Evolutionary conservation across 2,888 invertebrate genomes (phyloP).

Genomic region (Choristoneura rosaceana): DNA sequence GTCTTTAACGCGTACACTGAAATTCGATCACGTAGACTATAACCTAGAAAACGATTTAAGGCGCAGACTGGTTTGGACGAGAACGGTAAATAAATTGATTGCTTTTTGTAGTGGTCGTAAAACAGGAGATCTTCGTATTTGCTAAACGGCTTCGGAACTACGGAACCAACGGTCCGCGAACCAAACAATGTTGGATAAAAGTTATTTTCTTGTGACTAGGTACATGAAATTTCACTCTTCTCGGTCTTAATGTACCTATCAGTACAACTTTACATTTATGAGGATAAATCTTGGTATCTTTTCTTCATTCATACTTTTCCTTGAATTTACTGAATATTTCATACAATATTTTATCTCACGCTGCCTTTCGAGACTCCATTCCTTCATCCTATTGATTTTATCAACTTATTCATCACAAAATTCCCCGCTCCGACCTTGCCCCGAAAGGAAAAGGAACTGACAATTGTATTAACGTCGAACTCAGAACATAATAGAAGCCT

Average conservation of each 20-base stretch:
- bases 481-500: conserved; percentile 45
- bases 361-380: not conserved
- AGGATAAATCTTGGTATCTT: conserved; percentile 7
- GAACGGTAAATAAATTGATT: conserved; percentile 61
- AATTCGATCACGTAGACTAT: conserved; percentile 63
- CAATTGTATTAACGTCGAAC: conserved; percentile 47
- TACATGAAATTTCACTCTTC: conserved; percentile 30
- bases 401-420: conserved; percentile 32
- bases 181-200: conserved; percentile 4
- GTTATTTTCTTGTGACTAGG: not conserved
- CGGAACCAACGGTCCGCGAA: conserved; percentile 25
- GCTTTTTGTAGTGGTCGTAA: conserved; percentile 58
- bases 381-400: conserved; percentile 22
- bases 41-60: conserved; percentile 55
- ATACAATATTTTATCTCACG: not conserved
- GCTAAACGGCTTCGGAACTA: conserved; percentile 12
- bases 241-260: conserved; percentile 18
- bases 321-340: conserved; percentile 1
- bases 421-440: conserved; percentile 23
- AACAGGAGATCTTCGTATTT: conserved; percentile 48
- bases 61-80: conserved; percentile 45
- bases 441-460: conserved; percentile 33
- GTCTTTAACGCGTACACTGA: conserved; percentile 50
- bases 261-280: conserved; percentile 27
- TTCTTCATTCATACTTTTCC: conserved; percentile 2